Evolutionary conservation across 2,113 vertebrate genomes (phyloP), one percentile per base, ranked within the genome.

Genomic region (Penelope pileata): DNA sequence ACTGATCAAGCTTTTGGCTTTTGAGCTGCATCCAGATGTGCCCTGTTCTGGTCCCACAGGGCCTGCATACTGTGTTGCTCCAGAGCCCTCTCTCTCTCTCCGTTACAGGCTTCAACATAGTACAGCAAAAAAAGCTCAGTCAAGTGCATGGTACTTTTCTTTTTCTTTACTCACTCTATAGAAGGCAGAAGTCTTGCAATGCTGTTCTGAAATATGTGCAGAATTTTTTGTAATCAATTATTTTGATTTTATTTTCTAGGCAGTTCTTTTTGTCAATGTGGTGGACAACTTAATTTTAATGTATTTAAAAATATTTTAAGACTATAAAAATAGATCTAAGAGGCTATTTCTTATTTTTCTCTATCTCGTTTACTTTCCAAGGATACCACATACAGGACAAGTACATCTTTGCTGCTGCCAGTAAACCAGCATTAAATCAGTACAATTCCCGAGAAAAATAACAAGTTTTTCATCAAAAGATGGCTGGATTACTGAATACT

Each of bases 21-120:
- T 76, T 63, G 70, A 60, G 2, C 16, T 32, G 19, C 43, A 36
- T 47, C 12, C 40, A 83, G 9, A 32, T 2, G 6, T n/a, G 21
- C n/a, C 7, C 19, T 22, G 26, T 9, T 29, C 16, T 53, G 56
- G 38, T 62, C 19, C 51, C 21, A 34, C 6, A 15, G n/a, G 56
- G 12, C 13, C 27, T 26, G 16, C 14, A 34, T 8, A 36, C 0
- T 0, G 0, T 18, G 6, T 26, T 45, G 51, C 17, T 16, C 42
- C 47, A 34, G 23, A 43, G 23, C 43, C 42, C 13, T 10, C 78
- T 54, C 17, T 76, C 17, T 76, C 48, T 38, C 30, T 45, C 38
- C 8, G 11, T 42, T 22, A 7, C 5, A 3, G 9, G 3, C 23
- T 63, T 50, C 12, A 34, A 56, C 50, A 40, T 8, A 43, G 9